Percentiles rank a stretch among this genome's conserved stretches.
phyloP scores from a whole-genome alignment of 2,797 vertebrate genomes.

The Erethizon dorsatum region DNA sequence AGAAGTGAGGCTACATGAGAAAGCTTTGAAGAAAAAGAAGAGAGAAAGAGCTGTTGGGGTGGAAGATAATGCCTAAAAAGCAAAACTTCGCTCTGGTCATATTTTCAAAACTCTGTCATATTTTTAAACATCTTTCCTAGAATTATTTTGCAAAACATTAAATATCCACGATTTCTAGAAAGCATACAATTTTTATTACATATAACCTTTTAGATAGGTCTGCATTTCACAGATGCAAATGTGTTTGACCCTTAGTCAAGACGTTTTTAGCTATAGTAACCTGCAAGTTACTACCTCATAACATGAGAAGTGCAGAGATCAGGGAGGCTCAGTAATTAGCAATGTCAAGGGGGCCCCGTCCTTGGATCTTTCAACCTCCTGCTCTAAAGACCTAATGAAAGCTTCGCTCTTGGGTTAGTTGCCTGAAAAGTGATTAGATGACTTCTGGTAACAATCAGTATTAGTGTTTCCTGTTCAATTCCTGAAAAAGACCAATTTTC shows the following conservation, averaged over 20 bases:
- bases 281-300: not conserved
- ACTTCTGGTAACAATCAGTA: not conserved
- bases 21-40: not conserved
- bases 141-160: conserved; percentile 14
- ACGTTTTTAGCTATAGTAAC: not conserved
- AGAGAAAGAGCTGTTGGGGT: not conserved
- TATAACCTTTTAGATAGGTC: not conserved
- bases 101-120: not conserved
- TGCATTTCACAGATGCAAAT: not conserved
- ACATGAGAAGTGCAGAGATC: not conserved
- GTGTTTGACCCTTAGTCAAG: not conserved
- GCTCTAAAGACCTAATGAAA: not conserved
- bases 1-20: not conserved
- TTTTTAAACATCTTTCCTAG: not conserved
- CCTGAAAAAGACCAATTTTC: not conserved
- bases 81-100: not conserved
- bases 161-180: not conserved
- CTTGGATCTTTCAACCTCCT: not conserved
- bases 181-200: not conserved
- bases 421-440: not conserved
- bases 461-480: not conserved
- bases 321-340: not conserved
- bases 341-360: accelerated
- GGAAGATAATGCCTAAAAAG: not conserved
- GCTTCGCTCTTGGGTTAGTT: not conserved